Evolutionary conservation across 2,797 vertebrate genomes (phyloP), one percentile per base, ranked within the genome.

Genomic region (Microcaecilia unicolor): DNA sequence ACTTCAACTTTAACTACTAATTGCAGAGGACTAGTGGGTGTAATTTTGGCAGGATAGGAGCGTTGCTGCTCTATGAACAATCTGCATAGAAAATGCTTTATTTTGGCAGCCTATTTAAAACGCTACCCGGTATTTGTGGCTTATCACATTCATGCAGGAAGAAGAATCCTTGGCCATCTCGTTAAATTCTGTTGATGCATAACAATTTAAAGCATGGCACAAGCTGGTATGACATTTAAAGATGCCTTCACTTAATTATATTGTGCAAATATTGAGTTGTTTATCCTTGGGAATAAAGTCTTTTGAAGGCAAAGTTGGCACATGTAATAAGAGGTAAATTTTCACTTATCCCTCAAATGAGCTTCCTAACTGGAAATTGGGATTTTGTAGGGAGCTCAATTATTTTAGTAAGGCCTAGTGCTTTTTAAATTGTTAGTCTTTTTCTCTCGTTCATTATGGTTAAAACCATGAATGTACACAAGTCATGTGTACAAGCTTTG

Each of bases 101-200:
- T 97, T 99, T 97, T 98, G 93, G 94, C 94, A 99, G 97, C 97
- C 95, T 96, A 97, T 99, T 94, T n/a, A 99, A 96, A 99, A 93
- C 91, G 88, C 88, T 89, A 83, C 87, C 91, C 90, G 90, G 93
- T 94, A 91, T 89, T 90, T 89, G 85, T 78, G 87, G 90, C 95
- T 99, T 99, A 99, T 98, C 95, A 83, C 93, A 68, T 86, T 82
- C 87, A 89, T 84, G 71, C 95, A 99, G 95, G 91, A 92, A 91
- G 91, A 87, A 81, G 89, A 92, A 93, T 93, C 85, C 88, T 93
- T 89, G 85, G 92, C 92, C 93, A 95, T 93, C 95, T 96, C 91
- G 88, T 97, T 96, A 97, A 96, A 95, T 95, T 94, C 92, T 95
- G 92, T 93, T 95, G 93, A 97, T 98, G 95, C 95, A 96, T 92